These are phyloP conservation scores for Neomicropteryx cornuta DNA, from an alignment of 1,140 invertebrate species.

Conservation along the genomic window DNA sequence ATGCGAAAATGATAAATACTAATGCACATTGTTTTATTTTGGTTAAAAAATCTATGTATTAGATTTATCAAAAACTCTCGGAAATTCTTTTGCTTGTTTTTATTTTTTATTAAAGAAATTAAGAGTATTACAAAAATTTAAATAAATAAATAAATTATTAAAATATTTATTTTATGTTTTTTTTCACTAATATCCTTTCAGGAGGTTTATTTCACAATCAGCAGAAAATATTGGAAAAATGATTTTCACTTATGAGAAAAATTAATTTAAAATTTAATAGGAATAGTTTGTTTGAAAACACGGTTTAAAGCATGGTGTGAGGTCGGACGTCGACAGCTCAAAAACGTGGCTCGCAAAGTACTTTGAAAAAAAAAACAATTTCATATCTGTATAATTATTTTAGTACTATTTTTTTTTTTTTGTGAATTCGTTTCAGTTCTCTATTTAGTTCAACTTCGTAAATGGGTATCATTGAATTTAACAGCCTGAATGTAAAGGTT, in stretches of 20 bases:
- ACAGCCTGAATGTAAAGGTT: no score
- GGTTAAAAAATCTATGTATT: not conserved
- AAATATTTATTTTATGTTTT: slow-evolving; percentile 6
- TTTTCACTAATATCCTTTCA: no score
- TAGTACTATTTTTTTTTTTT: no score
- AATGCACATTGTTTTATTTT: not conserved
- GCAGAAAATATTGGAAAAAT: not conserved
- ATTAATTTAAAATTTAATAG: not conserved
- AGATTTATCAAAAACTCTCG: not conserved
- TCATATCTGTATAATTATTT: no score
- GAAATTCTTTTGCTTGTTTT: not conserved
- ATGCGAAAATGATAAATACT: not conserved
- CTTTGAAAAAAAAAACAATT: no score
- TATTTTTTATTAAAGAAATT: not conserved
- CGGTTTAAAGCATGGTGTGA: not conserved
- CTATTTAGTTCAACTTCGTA: no score
- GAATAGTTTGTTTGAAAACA: not conserved
- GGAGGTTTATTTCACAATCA: no score
- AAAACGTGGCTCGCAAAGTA: no score
- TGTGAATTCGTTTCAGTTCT: no score
- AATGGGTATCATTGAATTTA: no score
- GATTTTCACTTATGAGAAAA: not conserved
- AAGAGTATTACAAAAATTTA: not conserved
- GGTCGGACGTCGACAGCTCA: no score
- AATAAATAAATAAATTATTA: slow-evolving; percentile 5